Evolutionary conservation across 2,888 invertebrate genomes (phyloP).

Genomic region (Meta bourneti): DNA sequence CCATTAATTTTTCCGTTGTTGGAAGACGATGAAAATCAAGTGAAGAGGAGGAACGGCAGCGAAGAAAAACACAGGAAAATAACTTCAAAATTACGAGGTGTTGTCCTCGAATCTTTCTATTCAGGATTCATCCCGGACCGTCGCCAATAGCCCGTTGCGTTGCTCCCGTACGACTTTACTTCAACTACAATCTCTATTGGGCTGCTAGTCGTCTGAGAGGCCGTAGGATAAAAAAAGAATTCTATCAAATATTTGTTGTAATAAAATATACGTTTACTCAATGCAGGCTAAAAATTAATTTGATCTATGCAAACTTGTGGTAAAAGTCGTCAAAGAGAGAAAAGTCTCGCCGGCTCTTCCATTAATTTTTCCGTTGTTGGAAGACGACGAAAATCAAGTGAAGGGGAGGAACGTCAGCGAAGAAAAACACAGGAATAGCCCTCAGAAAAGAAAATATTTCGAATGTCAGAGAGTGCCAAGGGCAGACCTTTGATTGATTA

Average conservation of each 20-base stretch:
- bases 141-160: no score
- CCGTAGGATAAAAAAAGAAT: not conserved
- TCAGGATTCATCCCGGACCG: no score
- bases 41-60: no score
- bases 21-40: no score
- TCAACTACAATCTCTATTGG: no score
- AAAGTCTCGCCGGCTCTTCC: slow-evolving; percentile 7
- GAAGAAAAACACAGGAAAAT: no score
- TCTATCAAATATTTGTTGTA: not conserved
- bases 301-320: slow-evolving; percentile 8
- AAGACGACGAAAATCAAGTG: slow-evolving; percentile 26
- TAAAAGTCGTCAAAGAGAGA: slow-evolving; percentile 31
- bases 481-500: slow-evolving; percentile 47
- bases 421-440: slow-evolving; percentile 15
- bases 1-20: no score
- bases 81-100: no score
- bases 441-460: slow-evolving; percentile 40
- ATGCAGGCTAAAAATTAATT: slow-evolving; percentile 2
- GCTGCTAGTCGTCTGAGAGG: no score
- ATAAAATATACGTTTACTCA: slow-evolving; percentile 7
- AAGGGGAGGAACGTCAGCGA: slow-evolving; percentile 16
- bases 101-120: no score
- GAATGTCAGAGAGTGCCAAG: slow-evolving; percentile 30
- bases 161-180: no score
- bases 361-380: slow-evolving; percentile 19